These are phyloP conservation scores for Climacteris rufus DNA, from an alignment of 2,113 vertebrate genomes.

Conservation along the genomic window DNA sequence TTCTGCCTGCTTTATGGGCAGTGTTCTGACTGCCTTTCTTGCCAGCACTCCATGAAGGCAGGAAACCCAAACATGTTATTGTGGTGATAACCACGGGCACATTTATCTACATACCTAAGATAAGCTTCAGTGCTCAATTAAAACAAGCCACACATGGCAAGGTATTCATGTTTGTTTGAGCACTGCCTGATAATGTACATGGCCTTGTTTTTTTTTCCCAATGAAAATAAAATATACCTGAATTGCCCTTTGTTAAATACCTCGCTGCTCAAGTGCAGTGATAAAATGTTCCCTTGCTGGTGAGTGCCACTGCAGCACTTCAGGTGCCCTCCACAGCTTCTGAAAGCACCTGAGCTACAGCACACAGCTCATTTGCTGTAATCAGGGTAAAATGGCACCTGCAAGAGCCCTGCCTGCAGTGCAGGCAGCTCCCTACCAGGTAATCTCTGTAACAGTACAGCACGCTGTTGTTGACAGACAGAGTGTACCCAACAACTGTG, in stretches of 20 bases:
- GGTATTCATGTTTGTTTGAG: slow-evolving; percentile 25
- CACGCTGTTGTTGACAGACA: background rate
- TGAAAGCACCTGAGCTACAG: background rate
- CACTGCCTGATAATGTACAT: background rate
- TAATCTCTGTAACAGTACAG: background rate
- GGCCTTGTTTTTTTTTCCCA: background rate
- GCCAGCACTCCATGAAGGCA: background rate
- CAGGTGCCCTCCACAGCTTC: background rate
- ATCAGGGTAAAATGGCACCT: slow-evolving; percentile 20
- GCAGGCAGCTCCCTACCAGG: background rate
- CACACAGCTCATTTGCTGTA: background rate
- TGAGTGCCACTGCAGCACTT: background rate
- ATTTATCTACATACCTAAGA: slow-evolving; percentile 32
- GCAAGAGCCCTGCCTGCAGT: background rate
- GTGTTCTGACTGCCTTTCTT: background rate
- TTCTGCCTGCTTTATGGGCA: background rate
- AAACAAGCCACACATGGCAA: slow-evolving; percentile 23
- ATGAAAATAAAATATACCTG: background rate
- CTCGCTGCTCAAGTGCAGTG: background rate
- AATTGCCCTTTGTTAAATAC: slow-evolving; percentile 17
- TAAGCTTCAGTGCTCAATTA: slow-evolving; percentile 5
- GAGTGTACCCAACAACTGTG: background rate
- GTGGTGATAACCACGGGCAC: background rate
- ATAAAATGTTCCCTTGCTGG: background rate
- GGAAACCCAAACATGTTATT: slow-evolving; percentile 29